Conservation (phyloP, 2,888 invertebrate genomes). For the Heliconius charithonia region DNA sequence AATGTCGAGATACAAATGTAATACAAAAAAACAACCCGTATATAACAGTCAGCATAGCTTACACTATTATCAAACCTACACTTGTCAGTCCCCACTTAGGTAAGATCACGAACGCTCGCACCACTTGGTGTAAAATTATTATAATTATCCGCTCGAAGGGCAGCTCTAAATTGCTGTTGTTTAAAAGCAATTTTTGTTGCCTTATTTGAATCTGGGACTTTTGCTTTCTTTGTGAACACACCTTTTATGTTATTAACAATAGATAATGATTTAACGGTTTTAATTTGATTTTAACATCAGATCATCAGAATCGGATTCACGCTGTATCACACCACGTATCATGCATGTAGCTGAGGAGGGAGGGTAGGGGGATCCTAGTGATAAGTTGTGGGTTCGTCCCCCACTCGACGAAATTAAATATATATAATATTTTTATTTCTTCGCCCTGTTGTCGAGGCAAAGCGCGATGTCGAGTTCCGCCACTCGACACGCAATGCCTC, state of each 20-base stretch:
- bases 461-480: no score
- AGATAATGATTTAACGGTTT: background rate
- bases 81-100: slow-evolving; percentile 35
- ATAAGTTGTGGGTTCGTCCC: no score
- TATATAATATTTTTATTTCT: no score
- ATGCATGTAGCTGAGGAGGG: no score
- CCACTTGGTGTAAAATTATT: slow-evolving; percentile 43
- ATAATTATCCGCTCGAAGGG: slow-evolving; percentile 46
- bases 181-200: slow-evolving; percentile 37
- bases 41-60: background rate
- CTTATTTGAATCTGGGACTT: slow-evolving; percentile 5
- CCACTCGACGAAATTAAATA: no score
- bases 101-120: slow-evolving; percentile 41
- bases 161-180: slow-evolving; percentile 42
- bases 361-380: no score
- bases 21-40: no score
- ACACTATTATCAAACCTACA: background rate
- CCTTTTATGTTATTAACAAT: background rate
- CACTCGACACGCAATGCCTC: no score
- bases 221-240: slow-evolving; percentile 1
- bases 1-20: no score
- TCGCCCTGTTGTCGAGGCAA: no score
- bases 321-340: no score
- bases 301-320: no score
- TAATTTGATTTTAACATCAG: background rate